Evolutionary conservation across 2,797 vertebrate species (phyloP), one percentile per base, ranked within the genome.

Genomic region (Iguana delicatissima): DNA sequence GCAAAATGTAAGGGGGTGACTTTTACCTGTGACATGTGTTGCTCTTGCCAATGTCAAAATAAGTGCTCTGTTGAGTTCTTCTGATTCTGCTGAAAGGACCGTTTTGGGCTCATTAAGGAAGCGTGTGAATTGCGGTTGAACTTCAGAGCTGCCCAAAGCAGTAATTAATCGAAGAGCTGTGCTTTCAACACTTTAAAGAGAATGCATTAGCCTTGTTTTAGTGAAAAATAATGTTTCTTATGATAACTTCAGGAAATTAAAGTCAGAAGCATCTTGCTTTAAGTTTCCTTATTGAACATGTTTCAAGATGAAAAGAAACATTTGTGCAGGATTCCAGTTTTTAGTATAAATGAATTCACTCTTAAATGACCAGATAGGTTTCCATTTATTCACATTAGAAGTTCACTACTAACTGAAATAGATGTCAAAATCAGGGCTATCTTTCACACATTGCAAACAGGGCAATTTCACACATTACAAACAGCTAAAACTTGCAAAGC

Each of bases 71-170:
- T 99, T 99, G 92, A 99, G 98, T 93, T 99, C 99, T 92, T 99
- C 99, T 0, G 99, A 99, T 95, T 99, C 99, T 0, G 99, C 99
- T 0, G 99, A 99, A 95, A 99, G 97, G 81, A 99, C 99, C 0
- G 99, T 98, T 96, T 99, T 99, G 8, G 99, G 99, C 95, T 99
- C 99, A 20, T 97, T 99, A 92, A 99, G 98, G 97, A 99, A 99
- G 32, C 99, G 98, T 0, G 99, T 99, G 91, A 99, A 99, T 96
- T 99, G 99, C 0, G 99, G 99, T 57, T 99, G 99, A 1, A 99
- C 99, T 95, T 99, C 99, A 0, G 99, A 99, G 93, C 99, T 99
- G 10, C 99, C 99, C 90, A 99, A 94, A 0, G 99, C 99, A 1
- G 99, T 99, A 96, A 99, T 99, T 55, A 99, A 94, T 91, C 99